Evolutionary conservation across 2,797 vertebrate species (phyloP).

Genomic region (Caiman crocodilus): DNA sequence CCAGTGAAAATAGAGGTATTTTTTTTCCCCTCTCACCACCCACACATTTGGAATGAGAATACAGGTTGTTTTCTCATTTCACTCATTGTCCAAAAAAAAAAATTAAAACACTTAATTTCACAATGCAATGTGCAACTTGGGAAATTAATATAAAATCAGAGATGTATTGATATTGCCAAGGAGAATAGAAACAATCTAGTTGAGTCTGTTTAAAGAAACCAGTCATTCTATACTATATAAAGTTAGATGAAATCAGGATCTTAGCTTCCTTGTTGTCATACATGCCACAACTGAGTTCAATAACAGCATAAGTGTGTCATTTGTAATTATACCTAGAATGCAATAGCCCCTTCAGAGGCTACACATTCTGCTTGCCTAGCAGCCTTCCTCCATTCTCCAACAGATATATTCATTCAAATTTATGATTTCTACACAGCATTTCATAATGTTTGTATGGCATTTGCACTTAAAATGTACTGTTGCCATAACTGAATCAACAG

Average conservation of each 20-base stretch:
- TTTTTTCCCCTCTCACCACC: constrained; percentile 33
- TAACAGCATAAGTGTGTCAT: neutral
- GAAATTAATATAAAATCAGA: constrained; percentile 66
- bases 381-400: neutral
- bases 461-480: neutral
- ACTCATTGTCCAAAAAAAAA: constrained; percentile 53
- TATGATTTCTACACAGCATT: neutral
- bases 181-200: constrained; percentile 34
- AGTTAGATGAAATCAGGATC: neutral
- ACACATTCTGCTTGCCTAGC: neutral
- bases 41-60: constrained; percentile 54
- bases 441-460: neutral
- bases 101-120: constrained; percentile 58
- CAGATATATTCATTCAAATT: neutral
- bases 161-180: constrained; percentile 24
- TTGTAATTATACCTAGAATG: constrained; percentile 7
- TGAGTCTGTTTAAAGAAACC: constrained; percentile 9
- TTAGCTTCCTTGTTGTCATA: neutral
- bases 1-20: constrained; percentile 52
- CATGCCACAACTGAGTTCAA: neutral
- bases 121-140: constrained; percentile 23
- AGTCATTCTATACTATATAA: constrained; percentile 21
- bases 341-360: neutral
- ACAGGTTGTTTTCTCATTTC: constrained; percentile 26
- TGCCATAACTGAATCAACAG: neutral